Evolutionary conservation across 2,888 invertebrate genomes (phyloP), one percentile per base, ranked within the genome.

Genomic region (Siphonodentalium dalli): DNA sequence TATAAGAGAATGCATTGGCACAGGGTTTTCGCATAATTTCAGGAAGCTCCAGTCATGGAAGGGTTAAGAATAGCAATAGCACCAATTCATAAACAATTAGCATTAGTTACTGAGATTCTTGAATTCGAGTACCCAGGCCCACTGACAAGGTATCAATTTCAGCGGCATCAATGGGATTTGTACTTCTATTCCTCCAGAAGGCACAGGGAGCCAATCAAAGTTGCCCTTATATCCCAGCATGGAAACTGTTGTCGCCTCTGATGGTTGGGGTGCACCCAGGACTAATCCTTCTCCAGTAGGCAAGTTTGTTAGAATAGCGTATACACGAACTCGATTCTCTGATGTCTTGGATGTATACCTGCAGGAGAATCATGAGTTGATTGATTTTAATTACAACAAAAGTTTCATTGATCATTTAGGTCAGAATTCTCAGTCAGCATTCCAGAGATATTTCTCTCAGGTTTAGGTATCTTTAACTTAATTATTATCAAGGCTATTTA

Each of bases 221-320:
- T 48, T 50, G 9, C 58, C 57, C 21, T 61, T 52, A 55, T 74
- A 83, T 15, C 88, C 88, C 24, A 88, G 75, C 61, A 88, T 63
- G 5, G 65, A 68, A 31, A 87, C 82, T 29, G 67, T 70, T 1
- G 81, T 78, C 2, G 69, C 60, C 2, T 68, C 54, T 20, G 80
- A 63, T 6, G 69, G 48, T 21, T 75, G 72, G 1, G 84, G 72
- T 1, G 85, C 79, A 58, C 83, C 84, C 13, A 88, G 78, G 21
- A 78, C 64, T 11, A 90, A 77, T 18, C 83, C 72, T 53, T 85
- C 85, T 34, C 85, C 79, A 26, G 79, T 72, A 0, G 91, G 91
- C 90, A 92, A 92, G 1, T 85, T 76, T 27, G 92, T 81, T 18
- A 88, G 80, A 42, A 87, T 86, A 0, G 89, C 91, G 77, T 89